A percentile compares a stretch with the other conserved stretches of the same genome.
These are phyloP conservation scores for Cinclus cinclus DNA, from an alignment of 2,113 vertebrate genomes.

Conservation along the genomic window DNA sequence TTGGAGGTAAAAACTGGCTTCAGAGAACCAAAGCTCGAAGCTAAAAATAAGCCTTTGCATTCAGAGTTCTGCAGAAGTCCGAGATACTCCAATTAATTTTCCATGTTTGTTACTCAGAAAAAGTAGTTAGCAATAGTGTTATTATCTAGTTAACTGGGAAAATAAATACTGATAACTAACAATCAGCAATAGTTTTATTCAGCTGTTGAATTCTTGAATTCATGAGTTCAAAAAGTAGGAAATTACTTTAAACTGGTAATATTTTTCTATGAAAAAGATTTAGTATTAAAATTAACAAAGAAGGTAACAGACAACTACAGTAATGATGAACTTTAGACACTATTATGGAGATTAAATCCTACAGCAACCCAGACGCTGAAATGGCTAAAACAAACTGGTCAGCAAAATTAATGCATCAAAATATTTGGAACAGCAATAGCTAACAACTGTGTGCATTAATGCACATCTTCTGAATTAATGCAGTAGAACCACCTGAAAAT, in stretches of 20 bases:
- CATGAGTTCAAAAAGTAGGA: not conserved
- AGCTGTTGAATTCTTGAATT: not conserved
- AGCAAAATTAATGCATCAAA: not conserved
- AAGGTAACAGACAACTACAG: not conserved
- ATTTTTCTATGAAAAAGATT: not conserved
- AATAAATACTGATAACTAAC: not conserved
- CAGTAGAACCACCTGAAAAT: not conserved
- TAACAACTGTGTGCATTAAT: not conserved
- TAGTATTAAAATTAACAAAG: not conserved
- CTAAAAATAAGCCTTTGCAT: slow-evolving; percentile 45
- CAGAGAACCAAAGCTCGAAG: slow-evolving; percentile 33
- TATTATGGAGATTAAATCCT: not conserved
- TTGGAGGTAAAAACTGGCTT: slow-evolving; percentile 49
- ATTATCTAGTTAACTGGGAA: not conserved
- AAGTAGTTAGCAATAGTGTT: not conserved
- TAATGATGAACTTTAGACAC: not conserved
- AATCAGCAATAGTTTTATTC: not conserved
- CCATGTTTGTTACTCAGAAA: not conserved
- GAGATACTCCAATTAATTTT: not conserved
- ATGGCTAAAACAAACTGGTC: not conserved
- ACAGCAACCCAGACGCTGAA: not conserved
- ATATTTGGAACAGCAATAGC: not conserved
- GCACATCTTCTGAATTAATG: not conserved
- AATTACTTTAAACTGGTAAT: not conserved
- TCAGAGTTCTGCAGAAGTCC: not conserved